phyloP scores from a whole-genome alignment of 2,888 invertebrate species.

The Campoletis raptor region DNA sequence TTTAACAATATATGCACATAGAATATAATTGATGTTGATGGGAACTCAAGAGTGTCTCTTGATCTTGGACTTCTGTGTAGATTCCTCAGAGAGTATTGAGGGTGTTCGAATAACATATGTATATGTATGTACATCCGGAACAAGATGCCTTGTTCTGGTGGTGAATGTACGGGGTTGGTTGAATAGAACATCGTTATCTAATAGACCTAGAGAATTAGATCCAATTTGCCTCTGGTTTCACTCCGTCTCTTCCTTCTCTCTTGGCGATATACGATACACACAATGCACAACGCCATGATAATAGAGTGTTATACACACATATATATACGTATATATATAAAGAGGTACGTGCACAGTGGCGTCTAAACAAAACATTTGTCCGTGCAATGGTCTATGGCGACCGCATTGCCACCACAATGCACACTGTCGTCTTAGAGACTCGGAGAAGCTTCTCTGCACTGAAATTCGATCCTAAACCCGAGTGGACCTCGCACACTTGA shows the following conservation, averaged over 20 bases:
- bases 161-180: conserved; percentile 48
- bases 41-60: not conserved
- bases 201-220: conserved; percentile 68
- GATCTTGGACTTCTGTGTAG: not conserved
- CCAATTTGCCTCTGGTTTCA: conserved; percentile 65
- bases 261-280: not conserved
- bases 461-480: conserved; percentile 4
- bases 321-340: conserved; percentile 15
- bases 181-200: conserved; percentile 69
- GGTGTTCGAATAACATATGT: conserved; percentile 5
- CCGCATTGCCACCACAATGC: conserved; percentile 41
- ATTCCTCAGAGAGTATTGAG: conserved; percentile 5
- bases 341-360: conserved; percentile 7
- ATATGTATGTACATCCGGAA: conserved; percentile 50
- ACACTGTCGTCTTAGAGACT: conserved; percentile 55
- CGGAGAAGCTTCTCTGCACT: conserved; percentile 8
- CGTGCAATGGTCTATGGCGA: conserved; percentile 48
- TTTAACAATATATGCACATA: not conserved
- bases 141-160: conserved; percentile 51
- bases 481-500: conserved; percentile 51
- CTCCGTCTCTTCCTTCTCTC: conserved; percentile 23
- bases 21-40: not conserved
- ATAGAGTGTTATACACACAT: not conserved
- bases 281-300: conserved; percentile 34
- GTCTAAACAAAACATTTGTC: conserved; percentile 66